These are phyloP conservation scores for Trichechus manatus DNA, from an alignment of 2,113 vertebrate genomes.

Conservation along the genomic window DNA sequence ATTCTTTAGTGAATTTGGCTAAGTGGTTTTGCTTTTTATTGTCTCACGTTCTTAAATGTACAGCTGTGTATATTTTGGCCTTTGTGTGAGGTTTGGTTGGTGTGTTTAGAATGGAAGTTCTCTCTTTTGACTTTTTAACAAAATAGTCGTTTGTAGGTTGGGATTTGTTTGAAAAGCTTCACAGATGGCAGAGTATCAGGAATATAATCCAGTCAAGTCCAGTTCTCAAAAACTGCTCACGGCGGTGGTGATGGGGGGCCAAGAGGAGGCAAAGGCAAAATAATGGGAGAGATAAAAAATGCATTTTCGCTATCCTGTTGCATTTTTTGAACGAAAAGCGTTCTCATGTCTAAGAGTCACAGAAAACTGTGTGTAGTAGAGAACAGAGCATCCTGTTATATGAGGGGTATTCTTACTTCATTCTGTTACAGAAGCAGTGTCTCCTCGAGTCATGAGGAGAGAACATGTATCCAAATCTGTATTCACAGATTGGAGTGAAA, in stretches of 20 bases:
- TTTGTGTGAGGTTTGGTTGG: constrained; percentile 75
- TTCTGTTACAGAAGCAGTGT: not conserved
- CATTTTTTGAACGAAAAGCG: constrained; percentile 42
- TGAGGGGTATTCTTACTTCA: not conserved
- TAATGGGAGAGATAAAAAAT: not conserved
- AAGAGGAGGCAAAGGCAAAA: constrained; percentile 37
- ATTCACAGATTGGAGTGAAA: constrained; percentile 34
- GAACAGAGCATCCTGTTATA: not conserved
- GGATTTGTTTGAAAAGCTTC: constrained; percentile 76
- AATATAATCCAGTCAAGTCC: constrained; percentile 54
- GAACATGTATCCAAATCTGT: not conserved
- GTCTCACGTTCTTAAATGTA: constrained; percentile 75
- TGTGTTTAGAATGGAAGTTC: constrained; percentile 70
- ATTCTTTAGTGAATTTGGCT: constrained; percentile 61
- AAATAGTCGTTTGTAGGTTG: constrained; percentile 71
- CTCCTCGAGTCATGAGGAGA: not conserved
- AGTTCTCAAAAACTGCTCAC: constrained; percentile 1
- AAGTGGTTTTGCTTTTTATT: constrained; percentile 78
- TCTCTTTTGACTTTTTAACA: constrained; percentile 73
- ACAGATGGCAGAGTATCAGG: constrained; percentile 61
- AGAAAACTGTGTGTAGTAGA: constrained; percentile 4
- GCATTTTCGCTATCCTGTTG: not conserved
- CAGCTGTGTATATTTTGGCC: constrained; percentile 81
- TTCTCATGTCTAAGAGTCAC: not conserved
- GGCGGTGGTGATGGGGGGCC: not conserved